phyloP scores from a whole-genome alignment of 2,888 invertebrate species.

The Sphaeridia pumilis region DNA sequence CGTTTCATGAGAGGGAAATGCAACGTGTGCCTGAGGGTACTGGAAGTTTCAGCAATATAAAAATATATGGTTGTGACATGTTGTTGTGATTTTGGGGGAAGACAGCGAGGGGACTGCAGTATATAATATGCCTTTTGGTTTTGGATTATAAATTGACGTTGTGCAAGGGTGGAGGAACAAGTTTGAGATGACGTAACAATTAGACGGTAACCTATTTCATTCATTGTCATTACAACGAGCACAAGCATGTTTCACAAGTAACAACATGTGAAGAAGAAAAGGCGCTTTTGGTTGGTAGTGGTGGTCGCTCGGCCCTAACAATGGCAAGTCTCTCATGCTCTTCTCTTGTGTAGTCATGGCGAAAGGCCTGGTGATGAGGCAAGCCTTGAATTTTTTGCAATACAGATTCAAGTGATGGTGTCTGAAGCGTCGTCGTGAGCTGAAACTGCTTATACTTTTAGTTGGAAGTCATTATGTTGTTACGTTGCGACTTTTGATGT shows the following conservation, averaged over 20 bases:
- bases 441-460: too few species aligned
- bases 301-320: neutral
- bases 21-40: too few species aligned
- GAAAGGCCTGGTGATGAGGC: constrained; percentile 12
- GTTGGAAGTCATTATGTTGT: too few species aligned
- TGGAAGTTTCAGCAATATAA: neutral
- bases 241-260: constrained; percentile 2
- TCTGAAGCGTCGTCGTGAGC: too few species aligned
- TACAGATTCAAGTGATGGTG: too few species aligned
- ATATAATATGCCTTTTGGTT: neutral
- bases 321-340: too few species aligned
- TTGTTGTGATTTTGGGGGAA: neutral
- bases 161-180: constrained; percentile 1
- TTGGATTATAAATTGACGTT: neutral
- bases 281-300: too few species aligned
- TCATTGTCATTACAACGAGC: constrained; percentile 17
- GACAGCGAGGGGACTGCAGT: neutral
- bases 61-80: neutral
- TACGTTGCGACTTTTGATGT: too few species aligned
- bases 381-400: constrained; percentile 18
- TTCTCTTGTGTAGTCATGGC: too few species aligned
- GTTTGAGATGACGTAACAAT: constrained; percentile 1
- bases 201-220: constrained; percentile 13
- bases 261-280: too few species aligned
- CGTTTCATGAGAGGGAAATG: too few species aligned